phyloP scores from a whole-genome alignment of 2,797 vertebrate genomes.

The Echeneis naucrates region DNA sequence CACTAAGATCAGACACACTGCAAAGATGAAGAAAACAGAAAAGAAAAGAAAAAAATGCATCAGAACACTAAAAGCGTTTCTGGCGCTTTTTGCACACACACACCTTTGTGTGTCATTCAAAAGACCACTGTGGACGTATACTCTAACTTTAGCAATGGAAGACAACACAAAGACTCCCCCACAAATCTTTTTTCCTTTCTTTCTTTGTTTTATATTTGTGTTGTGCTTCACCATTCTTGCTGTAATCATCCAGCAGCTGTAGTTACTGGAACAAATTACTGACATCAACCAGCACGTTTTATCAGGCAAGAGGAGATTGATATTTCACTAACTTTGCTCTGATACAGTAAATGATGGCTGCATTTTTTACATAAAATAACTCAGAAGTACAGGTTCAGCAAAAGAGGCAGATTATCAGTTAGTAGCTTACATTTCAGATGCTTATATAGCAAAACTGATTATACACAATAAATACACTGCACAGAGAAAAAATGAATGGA shows the following conservation, averaged over 20 bases:
- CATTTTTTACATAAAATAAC: background rate
- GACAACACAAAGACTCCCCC: background rate
- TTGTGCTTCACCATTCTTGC: background rate
- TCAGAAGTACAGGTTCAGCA: background rate
- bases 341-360: background rate
- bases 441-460: background rate
- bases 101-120: conserved; percentile 35
- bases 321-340: background rate
- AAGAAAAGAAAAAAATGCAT: conserved; percentile 21
- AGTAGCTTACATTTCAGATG: background rate
- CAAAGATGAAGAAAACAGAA: conserved; percentile 16
- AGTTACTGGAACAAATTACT: conserved; percentile 9
- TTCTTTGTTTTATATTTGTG: conserved; percentile 7
- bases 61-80: conserved; percentile 20
- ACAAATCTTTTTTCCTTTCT: conserved; percentile 24
- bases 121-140: conserved; percentile 18
- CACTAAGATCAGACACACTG: conserved; percentile 37
- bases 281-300: background rate
- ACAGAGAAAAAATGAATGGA: conserved; percentile 55
- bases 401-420: background rate
- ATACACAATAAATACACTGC: conserved; percentile 80
- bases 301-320: background rate
- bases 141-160: background rate
- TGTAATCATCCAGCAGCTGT: conserved; percentile 7
- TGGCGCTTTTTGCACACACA: conserved; percentile 39